Evolutionary conservation across 2,797 vertebrate species (phyloP), one percentile per base, ranked within the genome.

Genomic region (Erithacus rubecula): DNA sequence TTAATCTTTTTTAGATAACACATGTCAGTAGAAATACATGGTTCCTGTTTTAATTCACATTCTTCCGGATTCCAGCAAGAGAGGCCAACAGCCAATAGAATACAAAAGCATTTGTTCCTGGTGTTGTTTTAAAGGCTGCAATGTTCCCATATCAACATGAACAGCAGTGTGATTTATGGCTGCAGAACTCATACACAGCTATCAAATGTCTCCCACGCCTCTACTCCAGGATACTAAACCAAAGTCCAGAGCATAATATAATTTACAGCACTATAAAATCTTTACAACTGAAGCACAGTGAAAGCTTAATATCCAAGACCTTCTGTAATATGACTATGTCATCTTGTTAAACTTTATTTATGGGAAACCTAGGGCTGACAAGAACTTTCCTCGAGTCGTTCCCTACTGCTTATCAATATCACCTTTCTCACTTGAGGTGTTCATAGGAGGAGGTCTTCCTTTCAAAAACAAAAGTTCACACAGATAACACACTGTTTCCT

Each of bases 331-430:
- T 96, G 96, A 97, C 98, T 97, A 96, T 97, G 97, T 97, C 97
- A 97, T 98, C 97, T 98, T 98, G 97, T 98, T 98, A 98, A 98
- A 98, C 89, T 96, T 98, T 96, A 97, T 98, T 98, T 98, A 98
- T 97, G 96, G 92, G 96, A 95, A 82, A 82, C 56, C 87, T 89
- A 81, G 59, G 92, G 75, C 58, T 96, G 96, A 97, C 96, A 94
- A 94, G 95, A 89, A 60, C 78, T 92, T 97, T 89, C 86, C 89
- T 94, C 36, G 0, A 72, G 94, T 85, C 58, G 8, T 97, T 96
- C 89, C 86, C 88, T 68, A 92, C 83, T 58, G 76, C 85, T 95
- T 89, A 96, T 96, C 96, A 96, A n/a, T 91, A 95, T 96, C 95
- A 92, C 94, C 94, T 94, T 96, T 96, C 96, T 87, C 84, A 92